Base-by-base conservation (phyloP, 1,140 invertebrate genomes). In the Anoplophora glabripennis region DNA sequence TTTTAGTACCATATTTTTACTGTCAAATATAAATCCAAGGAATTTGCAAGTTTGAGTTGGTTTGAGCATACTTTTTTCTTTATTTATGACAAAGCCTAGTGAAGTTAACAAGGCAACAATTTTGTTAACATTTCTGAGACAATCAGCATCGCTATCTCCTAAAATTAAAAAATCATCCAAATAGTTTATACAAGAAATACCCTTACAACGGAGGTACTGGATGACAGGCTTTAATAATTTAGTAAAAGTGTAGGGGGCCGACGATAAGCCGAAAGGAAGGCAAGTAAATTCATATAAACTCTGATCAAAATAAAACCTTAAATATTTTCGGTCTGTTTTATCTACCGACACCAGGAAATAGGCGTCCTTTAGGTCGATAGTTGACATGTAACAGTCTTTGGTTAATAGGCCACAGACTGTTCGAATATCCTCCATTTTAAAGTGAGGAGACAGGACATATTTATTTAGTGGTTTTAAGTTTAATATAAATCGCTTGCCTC, bases 381-480 rank as follows among this genome's bases (percentile, higher is more conserved):
- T 49, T 11, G 21, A 1, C 1, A 49, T 0, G 36, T 35, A 49
- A 33, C 9, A 7, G 4, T 9, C 35, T n/a, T 4, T 4, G 21
- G 1, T n/a, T 4, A 49, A 49, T 35, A 9, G 34, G 7, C 17
- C n/a, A 34, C 21, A 34, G 4, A 12, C 28, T 1, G 47, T 49
- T 9, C 47, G 21, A 4, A 4, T 1, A 10, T 49, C 47, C 12
- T 49, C 47, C 47, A 49, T 7, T 17, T 49, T 49, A 49, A 33
- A 33, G n/a, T 49, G 47, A 1, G 33, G 47, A 15, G 51, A 45
- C 8, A 45, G n/a, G 17, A 67, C 52, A 45, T 53, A 67, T 40
- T 18, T 12, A 61, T 68, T 68, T 11, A 72, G 47, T n/a, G 62
- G n/a, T 52, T 72, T 68, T 7, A 69, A 53, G 41, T 67, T 68